Evolutionary conservation across 2,113 vertebrate genomes (phyloP).

Genomic region (Ceyx cyanopectus): DNA sequence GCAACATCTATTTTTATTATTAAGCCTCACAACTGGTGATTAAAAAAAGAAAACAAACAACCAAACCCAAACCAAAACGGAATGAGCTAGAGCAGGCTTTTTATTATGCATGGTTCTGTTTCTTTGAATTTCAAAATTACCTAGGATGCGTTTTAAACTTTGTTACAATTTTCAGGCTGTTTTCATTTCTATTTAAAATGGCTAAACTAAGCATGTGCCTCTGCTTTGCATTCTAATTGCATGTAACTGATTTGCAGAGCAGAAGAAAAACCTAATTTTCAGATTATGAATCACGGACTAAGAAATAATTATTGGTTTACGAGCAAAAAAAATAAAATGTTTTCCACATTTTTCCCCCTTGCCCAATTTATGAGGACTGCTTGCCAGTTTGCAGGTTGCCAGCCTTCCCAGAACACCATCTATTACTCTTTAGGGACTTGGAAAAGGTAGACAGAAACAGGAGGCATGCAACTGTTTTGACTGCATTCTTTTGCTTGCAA

Average conservation of each 20-base stretch:
- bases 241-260: slow-evolving; percentile 78
- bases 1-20: slow-evolving; percentile 68
- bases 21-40: slow-evolving; percentile 63
- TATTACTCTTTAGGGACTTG: slow-evolving; percentile 66
- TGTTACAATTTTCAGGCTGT: slow-evolving; percentile 76
- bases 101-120: slow-evolving; percentile 76
- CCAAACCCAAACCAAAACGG: not conserved
- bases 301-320: slow-evolving; percentile 80
- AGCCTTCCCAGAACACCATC: slow-evolving; percentile 53
- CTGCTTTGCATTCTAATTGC: slow-evolving; percentile 81
- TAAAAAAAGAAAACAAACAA: not conserved
- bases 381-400: slow-evolving; percentile 61
- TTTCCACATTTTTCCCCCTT: slow-evolving; percentile 24
- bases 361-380: slow-evolving; percentile 37
- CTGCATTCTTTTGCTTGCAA: slow-evolving; percentile 82
- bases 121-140: slow-evolving; percentile 79
- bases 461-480: slow-evolving; percentile 77
- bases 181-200: slow-evolving; percentile 79
- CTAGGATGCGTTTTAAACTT: slow-evolving; percentile 77
- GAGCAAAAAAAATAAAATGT: slow-evolving; percentile 1
- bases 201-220: slow-evolving; percentile 69
- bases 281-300: slow-evolving; percentile 72
- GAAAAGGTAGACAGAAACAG: slow-evolving; percentile 66
- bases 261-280: slow-evolving; percentile 81
- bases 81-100: slow-evolving; percentile 65